A percentile compares a stretch with the other conserved stretches of the same genome.
phyloP scores from a whole-genome alignment of 2,888 invertebrate genomes.

The Cephus runcator region DNA sequence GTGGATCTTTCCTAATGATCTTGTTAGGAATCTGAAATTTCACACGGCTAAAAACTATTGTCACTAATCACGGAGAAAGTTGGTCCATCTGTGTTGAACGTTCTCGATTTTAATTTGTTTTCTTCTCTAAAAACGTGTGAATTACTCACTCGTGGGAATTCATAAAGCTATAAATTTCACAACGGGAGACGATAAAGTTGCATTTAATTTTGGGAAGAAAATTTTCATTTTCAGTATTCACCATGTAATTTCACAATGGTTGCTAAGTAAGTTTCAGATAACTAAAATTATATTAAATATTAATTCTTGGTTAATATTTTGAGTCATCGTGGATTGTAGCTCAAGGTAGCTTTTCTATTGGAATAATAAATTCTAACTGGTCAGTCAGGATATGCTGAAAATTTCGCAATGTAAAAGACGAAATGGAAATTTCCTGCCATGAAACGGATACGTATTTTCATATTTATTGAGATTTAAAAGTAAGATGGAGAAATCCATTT shows the following conservation, averaged over 20 bases:
- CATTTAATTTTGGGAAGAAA: no score
- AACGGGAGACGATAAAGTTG: not conserved
- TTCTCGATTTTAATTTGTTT: not conserved
- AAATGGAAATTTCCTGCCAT: not conserved
- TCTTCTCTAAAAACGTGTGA: not conserved
- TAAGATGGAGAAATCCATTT: not conserved
- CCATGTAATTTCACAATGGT: not conserved
- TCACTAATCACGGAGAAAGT: not conserved
- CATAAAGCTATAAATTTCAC: not conserved
- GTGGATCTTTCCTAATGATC: not conserved
- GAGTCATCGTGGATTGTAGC: not conserved
- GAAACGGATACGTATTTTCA: not conserved
- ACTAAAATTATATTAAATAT: not conserved
- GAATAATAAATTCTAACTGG: constrained; percentile 41
- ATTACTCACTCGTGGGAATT: not conserved
- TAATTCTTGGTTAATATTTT: not conserved
- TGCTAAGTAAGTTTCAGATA: not conserved
- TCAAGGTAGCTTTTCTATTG: constrained; percentile 45
- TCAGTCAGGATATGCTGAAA: constrained; percentile 24
- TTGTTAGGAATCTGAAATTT: not conserved
- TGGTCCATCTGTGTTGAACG: not conserved
- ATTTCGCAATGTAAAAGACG: constrained; percentile 24
- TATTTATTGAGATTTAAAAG: not conserved
- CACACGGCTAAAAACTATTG: not conserved
- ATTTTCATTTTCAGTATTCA: no score